Percentiles rank a stretch among this genome's conserved stretches.
Evolutionary conservation across 2,797 vertebrate genomes (phyloP).

Genomic region (Sphaeramia orbicularis): DNA sequence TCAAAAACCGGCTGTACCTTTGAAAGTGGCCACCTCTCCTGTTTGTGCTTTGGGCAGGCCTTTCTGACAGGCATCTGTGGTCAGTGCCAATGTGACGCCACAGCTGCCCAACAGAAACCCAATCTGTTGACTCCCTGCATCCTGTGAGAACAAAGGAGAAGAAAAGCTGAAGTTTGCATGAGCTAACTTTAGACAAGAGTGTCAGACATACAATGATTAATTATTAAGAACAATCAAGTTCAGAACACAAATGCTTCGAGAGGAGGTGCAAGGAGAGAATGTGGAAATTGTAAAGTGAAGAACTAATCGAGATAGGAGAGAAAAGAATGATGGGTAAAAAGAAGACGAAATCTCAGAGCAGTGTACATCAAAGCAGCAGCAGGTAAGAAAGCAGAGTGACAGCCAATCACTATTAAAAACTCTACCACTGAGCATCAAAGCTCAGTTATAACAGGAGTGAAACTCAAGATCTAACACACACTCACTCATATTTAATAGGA

Average conservation of each 20-base stretch:
- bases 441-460: slow-evolving; percentile 22
- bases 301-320: neutral
- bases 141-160: slow-evolving; percentile 77
- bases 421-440: slow-evolving; percentile 63
- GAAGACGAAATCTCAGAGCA: slow-evolving; percentile 37
- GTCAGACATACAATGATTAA: slow-evolving; percentile 7
- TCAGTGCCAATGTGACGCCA: slow-evolving; percentile 92
- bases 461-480: slow-evolving; percentile 41
- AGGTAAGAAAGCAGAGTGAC: slow-evolving; percentile 55
- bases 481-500: slow-evolving; percentile 51
- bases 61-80: slow-evolving; percentile 97
- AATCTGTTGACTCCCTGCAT: slow-evolving; percentile 96
- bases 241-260: slow-evolving; percentile 16
- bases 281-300: slow-evolving; percentile 20
- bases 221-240: slow-evolving; percentile 21
- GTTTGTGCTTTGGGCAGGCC: slow-evolving; percentile 96
- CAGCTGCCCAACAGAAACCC: slow-evolving; percentile 97
- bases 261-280: slow-evolving; percentile 13
- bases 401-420: slow-evolving; percentile 60
- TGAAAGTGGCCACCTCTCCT: slow-evolving; percentile 94
- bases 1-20: slow-evolving; percentile 83
- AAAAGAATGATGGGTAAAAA: slow-evolving; percentile 1
- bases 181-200: slow-evolving; percentile 6
- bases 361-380: slow-evolving; percentile 64
- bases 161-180: slow-evolving; percentile 8